Conservation (phyloP, 2,888 invertebrate species). For the Cephus pulcher region DNA sequence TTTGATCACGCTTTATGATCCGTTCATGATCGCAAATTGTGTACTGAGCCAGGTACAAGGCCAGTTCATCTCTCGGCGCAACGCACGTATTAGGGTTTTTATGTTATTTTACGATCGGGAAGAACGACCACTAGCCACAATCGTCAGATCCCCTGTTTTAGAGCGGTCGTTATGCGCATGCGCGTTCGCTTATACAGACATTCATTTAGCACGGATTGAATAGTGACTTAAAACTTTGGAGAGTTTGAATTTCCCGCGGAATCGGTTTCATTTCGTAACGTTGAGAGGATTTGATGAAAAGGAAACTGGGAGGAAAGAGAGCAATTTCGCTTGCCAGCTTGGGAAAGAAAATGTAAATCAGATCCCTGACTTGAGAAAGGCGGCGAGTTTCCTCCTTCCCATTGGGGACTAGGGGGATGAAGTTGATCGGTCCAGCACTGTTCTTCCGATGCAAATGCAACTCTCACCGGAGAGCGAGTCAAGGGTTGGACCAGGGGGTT, state of each 20-base stretch:
- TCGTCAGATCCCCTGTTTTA: neutral
- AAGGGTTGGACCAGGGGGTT: constrained; percentile 4
- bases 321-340: neutral
- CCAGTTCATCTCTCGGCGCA: constrained; percentile 28
- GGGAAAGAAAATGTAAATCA: constrained; percentile 58
- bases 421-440: constrained; percentile 44
- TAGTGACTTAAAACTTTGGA: neutral
- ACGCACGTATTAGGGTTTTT: neutral
- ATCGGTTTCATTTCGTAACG: neutral
- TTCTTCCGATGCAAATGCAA: constrained; percentile 60
- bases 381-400: constrained; percentile 37
- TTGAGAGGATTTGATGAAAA: neutral
- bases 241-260: neutral
- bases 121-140: neutral
- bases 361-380: constrained; percentile 42
- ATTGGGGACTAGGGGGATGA: constrained; percentile 29
- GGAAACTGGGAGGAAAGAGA: neutral
- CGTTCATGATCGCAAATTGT: constrained; percentile 37
- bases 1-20: constrained; percentile 32
- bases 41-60: constrained; percentile 23
- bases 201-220: neutral
- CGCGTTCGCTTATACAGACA: neutral
- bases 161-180: neutral
- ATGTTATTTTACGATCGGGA: neutral
- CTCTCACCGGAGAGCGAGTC: constrained; percentile 46